Conservation (phyloP, 1,140 invertebrate species). For the Drosophila suzukii region DNA sequence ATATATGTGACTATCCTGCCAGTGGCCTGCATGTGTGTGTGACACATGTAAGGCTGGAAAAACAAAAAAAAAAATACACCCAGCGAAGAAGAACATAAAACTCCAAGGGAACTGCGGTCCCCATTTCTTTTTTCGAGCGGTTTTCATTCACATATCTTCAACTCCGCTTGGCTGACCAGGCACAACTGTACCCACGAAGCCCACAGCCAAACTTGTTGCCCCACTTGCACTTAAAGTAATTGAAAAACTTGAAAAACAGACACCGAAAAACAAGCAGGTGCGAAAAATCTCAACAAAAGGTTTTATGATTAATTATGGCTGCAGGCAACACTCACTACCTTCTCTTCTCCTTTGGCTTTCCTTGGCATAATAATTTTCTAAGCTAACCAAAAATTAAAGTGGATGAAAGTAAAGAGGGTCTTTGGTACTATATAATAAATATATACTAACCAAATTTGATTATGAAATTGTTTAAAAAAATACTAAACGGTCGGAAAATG, state of each 20-base stretch:
- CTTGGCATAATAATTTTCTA: neutral
- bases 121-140: slow-evolving; percentile 18
- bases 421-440: too few species aligned
- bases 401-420: too few species aligned
- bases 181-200: slow-evolving; percentile 66
- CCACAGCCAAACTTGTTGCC: slow-evolving; percentile 57
- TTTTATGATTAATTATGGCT: slow-evolving; percentile 41
- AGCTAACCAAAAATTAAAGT: neutral
- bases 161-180: slow-evolving; percentile 41
- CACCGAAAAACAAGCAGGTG: slow-evolving; percentile 21
- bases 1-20: slow-evolving; percentile 75
- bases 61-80: slow-evolving; percentile 56
- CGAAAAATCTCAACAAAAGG: slow-evolving; percentile 30
- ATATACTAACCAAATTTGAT: too few species aligned
- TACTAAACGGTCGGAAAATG: too few species aligned
- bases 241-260: slow-evolving; percentile 54
- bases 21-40: slow-evolving; percentile 30
- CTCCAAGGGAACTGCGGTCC: slow-evolving; percentile 65
- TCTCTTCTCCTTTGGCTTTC: neutral
- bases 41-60: slow-evolving; percentile 30
- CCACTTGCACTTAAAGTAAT: slow-evolving; percentile 72
- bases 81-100: slow-evolving; percentile 71
- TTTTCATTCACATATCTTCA: slow-evolving; percentile 5
- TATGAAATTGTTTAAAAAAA: too few species aligned
- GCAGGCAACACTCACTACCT: neutral